Conservation (phyloP, 2,888 invertebrate species). For the Drosophila diplacantha region DNA sequence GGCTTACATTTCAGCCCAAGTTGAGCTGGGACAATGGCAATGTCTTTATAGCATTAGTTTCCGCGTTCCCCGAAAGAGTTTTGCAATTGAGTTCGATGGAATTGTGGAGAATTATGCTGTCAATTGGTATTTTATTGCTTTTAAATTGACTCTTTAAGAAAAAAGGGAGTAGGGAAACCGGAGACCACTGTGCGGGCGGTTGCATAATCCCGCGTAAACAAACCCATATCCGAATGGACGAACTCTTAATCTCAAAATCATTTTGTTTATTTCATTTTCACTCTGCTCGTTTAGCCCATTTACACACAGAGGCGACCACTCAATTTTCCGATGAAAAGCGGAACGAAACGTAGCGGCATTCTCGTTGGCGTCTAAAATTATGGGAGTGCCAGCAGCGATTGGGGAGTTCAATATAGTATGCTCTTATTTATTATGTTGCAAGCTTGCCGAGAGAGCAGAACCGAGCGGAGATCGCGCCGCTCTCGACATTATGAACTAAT, state of each 20-base stretch:
- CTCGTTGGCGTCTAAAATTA: constrained; percentile 32
- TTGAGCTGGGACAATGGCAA: constrained; percentile 27
- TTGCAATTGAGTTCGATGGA: constrained; percentile 54
- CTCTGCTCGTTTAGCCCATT: constrained; percentile 61
- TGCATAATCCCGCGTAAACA: constrained; percentile 60
- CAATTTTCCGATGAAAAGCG: constrained; percentile 26
- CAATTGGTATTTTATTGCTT: constrained; percentile 70
- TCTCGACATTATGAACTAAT: constrained; percentile 57
- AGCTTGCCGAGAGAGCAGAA: constrained; percentile 3
- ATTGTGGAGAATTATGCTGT: constrained; percentile 46
- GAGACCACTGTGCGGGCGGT: constrained; percentile 61
- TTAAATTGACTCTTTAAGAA: constrained; percentile 53
- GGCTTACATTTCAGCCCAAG: constrained; percentile 48
- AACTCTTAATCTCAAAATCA: constrained; percentile 63
- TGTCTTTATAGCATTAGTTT: constrained; percentile 18
- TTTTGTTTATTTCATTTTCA: constrained; percentile 65
- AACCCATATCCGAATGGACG: constrained; percentile 43
- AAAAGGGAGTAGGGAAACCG: constrained; percentile 6
- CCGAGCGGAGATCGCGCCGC: constrained; percentile 47
- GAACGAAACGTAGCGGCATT: neutral
- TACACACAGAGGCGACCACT: constrained; percentile 33
- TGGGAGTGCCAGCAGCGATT: constrained; percentile 30
- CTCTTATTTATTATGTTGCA: constrained; percentile 51
- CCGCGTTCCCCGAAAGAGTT: constrained; percentile 28
- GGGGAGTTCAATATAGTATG: constrained; percentile 40